These are phyloP conservation scores for Agrochola macilenta DNA, from an alignment of 2,888 invertebrate genomes.

Conservation along the genomic window DNA sequence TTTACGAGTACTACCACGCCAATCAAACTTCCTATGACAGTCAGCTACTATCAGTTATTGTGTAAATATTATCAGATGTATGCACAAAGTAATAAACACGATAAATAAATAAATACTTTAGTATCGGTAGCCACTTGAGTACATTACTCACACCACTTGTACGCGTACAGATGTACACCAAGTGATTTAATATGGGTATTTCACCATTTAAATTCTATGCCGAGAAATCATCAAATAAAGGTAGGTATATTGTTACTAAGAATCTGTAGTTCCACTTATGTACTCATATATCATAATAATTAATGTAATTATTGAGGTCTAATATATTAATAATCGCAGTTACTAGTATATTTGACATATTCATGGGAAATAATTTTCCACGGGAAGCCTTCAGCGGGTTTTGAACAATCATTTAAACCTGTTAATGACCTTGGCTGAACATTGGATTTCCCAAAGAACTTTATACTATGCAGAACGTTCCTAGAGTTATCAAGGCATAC, in stretches of 20 bases:
- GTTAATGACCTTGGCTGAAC: not conserved
- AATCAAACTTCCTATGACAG: not conserved
- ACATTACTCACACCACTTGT: constrained; percentile 41
- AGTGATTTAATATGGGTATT: constrained; percentile 44
- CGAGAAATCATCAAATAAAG: constrained; percentile 46
- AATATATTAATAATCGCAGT: constrained; percentile 41
- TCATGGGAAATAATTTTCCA: constrained; percentile 40
- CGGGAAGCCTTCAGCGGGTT: constrained; percentile 35
- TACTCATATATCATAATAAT: constrained; percentile 50
- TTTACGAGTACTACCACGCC: not conserved
- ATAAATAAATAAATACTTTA: constrained; percentile 16
- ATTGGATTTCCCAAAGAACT: constrained; percentile 22
- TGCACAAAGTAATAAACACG: constrained; percentile 20
- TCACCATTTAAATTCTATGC: constrained; percentile 42
- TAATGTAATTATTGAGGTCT: constrained; percentile 43
- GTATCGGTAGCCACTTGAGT: constrained; percentile 45
- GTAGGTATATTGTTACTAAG: constrained; percentile 53
- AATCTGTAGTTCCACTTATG: constrained; percentile 46
- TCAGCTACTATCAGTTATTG: constrained; percentile 14
- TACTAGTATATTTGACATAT: constrained; percentile 42
- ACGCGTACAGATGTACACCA: constrained; percentile 10
- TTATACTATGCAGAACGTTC: not conserved
- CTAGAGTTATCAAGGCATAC: not conserved
- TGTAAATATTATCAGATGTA: constrained; percentile 29
- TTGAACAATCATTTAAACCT: not conserved